These are phyloP conservation scores for Pagrus major DNA, from an alignment of 2,113 vertebrate species.

Conservation along the genomic window DNA sequence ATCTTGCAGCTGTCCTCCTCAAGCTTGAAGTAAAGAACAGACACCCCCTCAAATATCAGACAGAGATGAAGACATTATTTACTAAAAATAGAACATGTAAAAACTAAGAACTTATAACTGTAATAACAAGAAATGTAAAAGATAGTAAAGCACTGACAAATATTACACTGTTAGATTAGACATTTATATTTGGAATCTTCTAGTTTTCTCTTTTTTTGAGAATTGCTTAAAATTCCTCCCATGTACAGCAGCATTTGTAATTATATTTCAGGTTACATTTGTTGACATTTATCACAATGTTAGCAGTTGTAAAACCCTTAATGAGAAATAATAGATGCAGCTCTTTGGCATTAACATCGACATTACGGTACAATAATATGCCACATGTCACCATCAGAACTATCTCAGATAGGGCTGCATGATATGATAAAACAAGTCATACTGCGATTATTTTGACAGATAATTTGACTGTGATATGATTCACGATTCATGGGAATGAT, in stretches of 20 bases:
- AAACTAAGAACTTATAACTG: neutral
- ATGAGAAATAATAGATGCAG: neutral
- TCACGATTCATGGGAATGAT: no score
- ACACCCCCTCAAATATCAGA: neutral
- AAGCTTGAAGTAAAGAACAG: neutral
- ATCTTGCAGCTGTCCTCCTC: neutral
- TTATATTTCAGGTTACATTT: neutral
- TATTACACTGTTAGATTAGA: no score
- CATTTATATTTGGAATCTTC: no score
- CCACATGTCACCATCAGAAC: neutral
- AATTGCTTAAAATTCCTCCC: no score
- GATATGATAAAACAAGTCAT: no score
- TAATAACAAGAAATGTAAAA: neutral
- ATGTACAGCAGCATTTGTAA: neutral
- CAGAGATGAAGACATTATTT: neutral
- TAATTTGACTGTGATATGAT: no score
- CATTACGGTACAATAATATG: neutral
- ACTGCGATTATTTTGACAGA: no score
- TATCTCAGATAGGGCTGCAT: no score
- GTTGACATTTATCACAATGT: neutral
- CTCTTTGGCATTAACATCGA: neutral
- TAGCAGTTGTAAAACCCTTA: neutral
- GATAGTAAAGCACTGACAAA: no score
- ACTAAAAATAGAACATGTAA: neutral
- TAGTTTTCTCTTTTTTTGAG: neutral